Evolutionary conservation across 2,888 invertebrate species (phyloP).

Genomic region (Piscicola geometra): DNA sequence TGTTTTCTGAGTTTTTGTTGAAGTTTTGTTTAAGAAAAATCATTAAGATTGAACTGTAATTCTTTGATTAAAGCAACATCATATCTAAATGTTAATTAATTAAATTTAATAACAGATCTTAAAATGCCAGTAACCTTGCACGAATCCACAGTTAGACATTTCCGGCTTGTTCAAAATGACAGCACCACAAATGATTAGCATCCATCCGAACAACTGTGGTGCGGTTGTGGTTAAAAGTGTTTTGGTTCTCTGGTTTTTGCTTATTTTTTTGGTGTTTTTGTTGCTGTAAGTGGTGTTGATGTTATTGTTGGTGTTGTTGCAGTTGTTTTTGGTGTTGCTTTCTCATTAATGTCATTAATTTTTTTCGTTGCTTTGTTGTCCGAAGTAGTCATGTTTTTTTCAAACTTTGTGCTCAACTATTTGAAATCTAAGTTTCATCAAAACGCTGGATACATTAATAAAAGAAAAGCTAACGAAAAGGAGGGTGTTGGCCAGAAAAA

Average conservation of each 20-base stretch:
- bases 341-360: neutral
- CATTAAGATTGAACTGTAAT: neutral
- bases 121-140: conserved; percentile 8
- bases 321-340: neutral
- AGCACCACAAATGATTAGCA: neutral
- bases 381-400: too few relatives aligned
- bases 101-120: neutral
- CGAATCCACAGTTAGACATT: neutral
- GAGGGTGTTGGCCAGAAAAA: neutral
- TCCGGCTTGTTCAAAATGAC: neutral
- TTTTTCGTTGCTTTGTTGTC: too few relatives aligned
- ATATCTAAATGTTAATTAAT: neutral
- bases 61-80: neutral
- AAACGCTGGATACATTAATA: too few relatives aligned
- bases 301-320: neutral
- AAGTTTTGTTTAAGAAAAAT: neutral
- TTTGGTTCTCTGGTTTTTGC: neutral
- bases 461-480: neutral
- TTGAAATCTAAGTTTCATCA: too few relatives aligned
- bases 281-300: neutral
- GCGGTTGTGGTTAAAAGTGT: neutral
- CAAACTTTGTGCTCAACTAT: too few relatives aligned
- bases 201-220: conserved; percentile 5
- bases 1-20: neutral
- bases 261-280: neutral